A percentile compares a stretch with the other conserved stretches of the same genome.
phyloP scores from a whole-genome alignment of 2,888 invertebrate genomes.

The Cosmopolites sordidus region DNA sequence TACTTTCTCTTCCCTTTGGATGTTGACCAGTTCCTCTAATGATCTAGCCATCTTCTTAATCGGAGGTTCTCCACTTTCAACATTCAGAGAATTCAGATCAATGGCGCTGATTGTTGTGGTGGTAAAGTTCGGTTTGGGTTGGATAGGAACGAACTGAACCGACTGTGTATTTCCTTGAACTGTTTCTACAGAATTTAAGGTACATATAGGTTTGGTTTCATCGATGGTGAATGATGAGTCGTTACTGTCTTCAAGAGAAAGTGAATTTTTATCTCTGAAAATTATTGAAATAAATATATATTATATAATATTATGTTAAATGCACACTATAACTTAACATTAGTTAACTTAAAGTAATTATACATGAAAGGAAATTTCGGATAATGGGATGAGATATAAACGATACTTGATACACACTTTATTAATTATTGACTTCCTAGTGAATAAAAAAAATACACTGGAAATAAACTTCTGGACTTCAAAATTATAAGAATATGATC shows the following conservation, averaged over 20 bases:
- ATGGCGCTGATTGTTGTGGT: constrained; percentile 7
- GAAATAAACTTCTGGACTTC: no score
- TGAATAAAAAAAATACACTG: no score
- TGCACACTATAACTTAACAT: no score
- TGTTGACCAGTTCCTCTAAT: constrained; percentile 31
- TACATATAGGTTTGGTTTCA: constrained; percentile 13
- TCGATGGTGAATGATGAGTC: constrained; percentile 16
- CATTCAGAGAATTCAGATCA: constrained; percentile 10
- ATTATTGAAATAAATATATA: no score
- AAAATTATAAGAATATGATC: no score
- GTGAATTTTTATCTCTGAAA: constrained; percentile 11
- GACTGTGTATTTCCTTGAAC: background rate
- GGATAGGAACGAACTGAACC: constrained; percentile 25
- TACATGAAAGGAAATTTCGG: no score
- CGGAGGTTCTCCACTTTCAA: constrained; percentile 6
- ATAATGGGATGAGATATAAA: no score
- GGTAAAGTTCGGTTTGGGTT: constrained; percentile 22
- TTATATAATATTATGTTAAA: no score
- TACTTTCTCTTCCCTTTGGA: constrained; percentile 34
- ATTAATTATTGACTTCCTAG: no score
- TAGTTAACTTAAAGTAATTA: no score
- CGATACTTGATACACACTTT: no score
- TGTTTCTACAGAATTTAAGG: background rate
- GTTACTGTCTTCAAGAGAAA: constrained; percentile 29
- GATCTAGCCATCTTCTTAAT: constrained; percentile 24